phyloP scores from a whole-genome alignment of 2,888 invertebrate species.

The Sphecodes monilicornis region DNA sequence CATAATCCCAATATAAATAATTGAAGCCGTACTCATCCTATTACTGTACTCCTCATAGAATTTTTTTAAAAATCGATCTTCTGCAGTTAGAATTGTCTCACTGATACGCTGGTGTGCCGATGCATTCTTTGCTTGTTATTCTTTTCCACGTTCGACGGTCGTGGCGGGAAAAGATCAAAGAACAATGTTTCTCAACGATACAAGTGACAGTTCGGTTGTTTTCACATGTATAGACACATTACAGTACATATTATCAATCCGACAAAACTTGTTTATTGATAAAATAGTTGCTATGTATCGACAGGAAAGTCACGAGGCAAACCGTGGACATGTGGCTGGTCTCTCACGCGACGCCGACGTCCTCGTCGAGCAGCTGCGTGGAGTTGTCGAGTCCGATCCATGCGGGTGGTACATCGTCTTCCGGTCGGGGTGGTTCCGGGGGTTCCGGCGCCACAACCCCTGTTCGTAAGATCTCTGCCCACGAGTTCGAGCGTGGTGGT shows the following conservation, averaged over 20 bases:
- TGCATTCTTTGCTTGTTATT: neutral
- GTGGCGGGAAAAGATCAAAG: neutral
- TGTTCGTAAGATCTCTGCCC: constrained; percentile 96
- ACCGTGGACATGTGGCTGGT: constrained; percentile 97
- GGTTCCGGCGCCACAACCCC: constrained; percentile 97
- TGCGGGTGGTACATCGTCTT: constrained; percentile 83
- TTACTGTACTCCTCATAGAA: too few species aligned
- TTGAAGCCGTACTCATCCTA: too few species aligned
- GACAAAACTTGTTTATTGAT: neutral
- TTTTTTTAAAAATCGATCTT: too few species aligned
- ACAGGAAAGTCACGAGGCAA: constrained; percentile 95
- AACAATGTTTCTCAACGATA: neutral
- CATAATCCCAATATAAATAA: too few species aligned
- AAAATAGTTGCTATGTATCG: neutral
- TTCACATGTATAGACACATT: neutral
- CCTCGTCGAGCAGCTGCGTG: constrained; percentile 84
- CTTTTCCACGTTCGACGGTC: neutral
- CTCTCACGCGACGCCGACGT: constrained; percentile 92
- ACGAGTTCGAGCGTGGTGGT: constrained; percentile 97
- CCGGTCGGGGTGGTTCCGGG: constrained; percentile 91
- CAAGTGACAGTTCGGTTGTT: neutral
- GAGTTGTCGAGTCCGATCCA: constrained; percentile 87
- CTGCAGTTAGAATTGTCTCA: neutral
- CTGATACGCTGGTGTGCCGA: neutral
- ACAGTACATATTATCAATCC: neutral